These are phyloP conservation scores for Isurus oxyrinchus DNA, from an alignment of 2,113 vertebrate species.

Conservation along the genomic window DNA sequence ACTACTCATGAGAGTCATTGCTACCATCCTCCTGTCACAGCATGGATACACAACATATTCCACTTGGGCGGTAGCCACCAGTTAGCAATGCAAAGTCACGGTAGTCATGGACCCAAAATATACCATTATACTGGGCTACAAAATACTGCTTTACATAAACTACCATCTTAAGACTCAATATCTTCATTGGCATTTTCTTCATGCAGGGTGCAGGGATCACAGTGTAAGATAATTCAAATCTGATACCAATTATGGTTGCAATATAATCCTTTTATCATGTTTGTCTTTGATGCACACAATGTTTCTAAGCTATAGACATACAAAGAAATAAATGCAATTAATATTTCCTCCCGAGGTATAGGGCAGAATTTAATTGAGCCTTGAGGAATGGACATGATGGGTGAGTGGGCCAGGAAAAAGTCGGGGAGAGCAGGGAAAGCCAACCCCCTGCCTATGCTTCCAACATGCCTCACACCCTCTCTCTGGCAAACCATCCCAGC, in stretches of 20 bases:
- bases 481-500: no score
- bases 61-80: background rate
- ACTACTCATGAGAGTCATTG: background rate
- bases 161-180: background rate
- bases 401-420: background rate
- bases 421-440: no score
- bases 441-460: no score
- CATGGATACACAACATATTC: background rate
- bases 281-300: background rate
- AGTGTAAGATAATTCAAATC: background rate
- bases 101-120: no score
- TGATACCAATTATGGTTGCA: no score
- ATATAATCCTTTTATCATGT: background rate
- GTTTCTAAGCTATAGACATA: no score
- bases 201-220: background rate
- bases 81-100: background rate
- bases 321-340: background rate
- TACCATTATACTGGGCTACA: background rate
- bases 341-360: background rate
- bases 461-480: no score
- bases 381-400: background rate
- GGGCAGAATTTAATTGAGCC: background rate
- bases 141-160: background rate
- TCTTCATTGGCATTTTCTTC: background rate
- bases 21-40: background rate